Percentiles rank a stretch among this genome's conserved stretches.
phyloP scores from a whole-genome alignment of 2,797 vertebrate genomes.

The Danionella dracula region DNA sequence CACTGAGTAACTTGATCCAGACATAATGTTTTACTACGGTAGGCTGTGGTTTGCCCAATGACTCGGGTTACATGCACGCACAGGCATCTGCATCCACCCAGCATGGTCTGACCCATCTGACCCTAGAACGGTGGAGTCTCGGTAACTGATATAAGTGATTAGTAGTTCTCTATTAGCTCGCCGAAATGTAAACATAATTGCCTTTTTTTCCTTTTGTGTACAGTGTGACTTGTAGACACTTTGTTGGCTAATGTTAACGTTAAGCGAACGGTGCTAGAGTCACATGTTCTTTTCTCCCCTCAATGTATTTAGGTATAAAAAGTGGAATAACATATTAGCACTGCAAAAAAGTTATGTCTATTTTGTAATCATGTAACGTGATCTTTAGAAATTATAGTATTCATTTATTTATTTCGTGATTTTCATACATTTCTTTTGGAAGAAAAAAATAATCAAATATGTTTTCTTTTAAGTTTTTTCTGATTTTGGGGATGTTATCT shows the following conservation, averaged over 20 bases:
- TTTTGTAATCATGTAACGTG: too few species aligned
- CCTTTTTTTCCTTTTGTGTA: constrained; percentile 41
- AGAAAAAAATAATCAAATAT: too few species aligned
- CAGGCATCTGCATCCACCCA: constrained; percentile 12
- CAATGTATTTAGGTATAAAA: constrained; percentile 24
- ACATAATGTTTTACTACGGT: constrained; percentile 38
- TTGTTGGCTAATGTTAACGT: constrained; percentile 17
- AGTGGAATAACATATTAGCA: not conserved
- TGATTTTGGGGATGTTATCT: too few species aligned
- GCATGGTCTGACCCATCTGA: constrained; percentile 31
- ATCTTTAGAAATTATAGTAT: too few species aligned
- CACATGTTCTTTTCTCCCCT: not conserved
- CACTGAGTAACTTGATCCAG: constrained; percentile 46
- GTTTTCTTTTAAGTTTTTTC: too few species aligned
- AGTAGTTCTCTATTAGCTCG: constrained; percentile 33
- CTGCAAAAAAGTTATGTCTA: too few species aligned
- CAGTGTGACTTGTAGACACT: constrained; percentile 21
- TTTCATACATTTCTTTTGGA: too few species aligned
- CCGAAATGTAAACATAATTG: constrained; percentile 32
- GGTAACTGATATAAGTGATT: constrained; percentile 47
- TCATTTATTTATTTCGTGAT: too few species aligned
- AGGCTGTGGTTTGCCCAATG: constrained; percentile 25
- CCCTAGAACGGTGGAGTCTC: constrained; percentile 27
- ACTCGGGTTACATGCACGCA: constrained; percentile 36
- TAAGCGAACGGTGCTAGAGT: constrained; percentile 4